Percentiles rank a stretch among this genome's conserved stretches.
Evolutionary conservation across 2,888 invertebrate species (phyloP).

Genomic region (Athalia circularis): DNA sequence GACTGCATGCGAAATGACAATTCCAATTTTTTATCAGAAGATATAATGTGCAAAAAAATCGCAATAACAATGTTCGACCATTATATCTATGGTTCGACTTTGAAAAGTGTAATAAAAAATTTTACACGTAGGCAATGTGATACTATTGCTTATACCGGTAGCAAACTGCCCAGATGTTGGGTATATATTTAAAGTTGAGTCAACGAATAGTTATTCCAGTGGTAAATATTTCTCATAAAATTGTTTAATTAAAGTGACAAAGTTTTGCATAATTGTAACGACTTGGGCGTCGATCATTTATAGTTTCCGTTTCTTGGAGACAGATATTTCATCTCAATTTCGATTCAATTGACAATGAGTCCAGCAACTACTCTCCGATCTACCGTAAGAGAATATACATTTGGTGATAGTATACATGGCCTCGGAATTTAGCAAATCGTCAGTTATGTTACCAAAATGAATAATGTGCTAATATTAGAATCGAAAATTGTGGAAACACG

Average conservation of each 20-base stretch:
- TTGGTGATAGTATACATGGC: slow-evolving; percentile 44
- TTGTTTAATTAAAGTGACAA: slow-evolving; percentile 45
- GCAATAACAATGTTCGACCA: neutral
- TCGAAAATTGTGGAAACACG: slow-evolving; percentile 63
- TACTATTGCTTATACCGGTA: slow-evolving; percentile 25
- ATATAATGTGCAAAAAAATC: too few relatives aligned
- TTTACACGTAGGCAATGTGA: slow-evolving; percentile 16
- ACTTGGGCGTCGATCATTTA: neutral
- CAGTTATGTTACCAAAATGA: slow-evolving; percentile 54
- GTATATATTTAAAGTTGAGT: slow-evolving; percentile 62
- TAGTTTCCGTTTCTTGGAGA: neutral
- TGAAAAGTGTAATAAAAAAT: slow-evolving; percentile 17
- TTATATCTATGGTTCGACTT: too few relatives aligned
- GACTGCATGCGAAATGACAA: neutral
- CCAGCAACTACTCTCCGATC: neutral
- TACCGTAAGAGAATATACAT: slow-evolving; percentile 4
- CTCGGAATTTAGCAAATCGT: slow-evolving; percentile 42
- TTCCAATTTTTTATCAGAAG: too few relatives aligned
- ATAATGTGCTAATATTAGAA: slow-evolving; percentile 69
- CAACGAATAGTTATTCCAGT: slow-evolving; percentile 56
- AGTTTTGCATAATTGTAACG: neutral
- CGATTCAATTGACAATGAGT: neutral
- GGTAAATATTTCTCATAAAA: slow-evolving; percentile 54
- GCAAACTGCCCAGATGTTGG: slow-evolving; percentile 19
- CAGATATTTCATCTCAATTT: neutral